Evolutionary conservation across 1,140 invertebrate species (phyloP).

Genomic region (Drosophila nigrodunni): DNA sequence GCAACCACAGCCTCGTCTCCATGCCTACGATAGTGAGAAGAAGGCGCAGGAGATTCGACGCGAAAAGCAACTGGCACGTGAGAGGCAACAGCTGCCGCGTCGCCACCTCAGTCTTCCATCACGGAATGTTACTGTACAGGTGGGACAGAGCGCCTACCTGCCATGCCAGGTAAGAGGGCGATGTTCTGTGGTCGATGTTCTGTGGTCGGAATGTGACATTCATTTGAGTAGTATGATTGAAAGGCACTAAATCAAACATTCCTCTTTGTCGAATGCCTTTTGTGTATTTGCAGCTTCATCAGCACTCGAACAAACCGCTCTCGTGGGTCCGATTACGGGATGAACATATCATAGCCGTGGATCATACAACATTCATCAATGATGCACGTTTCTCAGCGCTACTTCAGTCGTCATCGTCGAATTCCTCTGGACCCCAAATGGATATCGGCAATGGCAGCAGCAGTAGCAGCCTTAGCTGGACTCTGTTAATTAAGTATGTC

Average conservation of each 20-base stretch:
- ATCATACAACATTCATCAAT: slow-evolving; percentile 92
- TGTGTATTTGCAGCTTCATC: slow-evolving; percentile 56
- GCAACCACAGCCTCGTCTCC: slow-evolving; percentile 41
- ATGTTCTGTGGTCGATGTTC: neutral
- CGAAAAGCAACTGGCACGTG: slow-evolving; percentile 69
- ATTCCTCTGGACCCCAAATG: slow-evolving; percentile 13
- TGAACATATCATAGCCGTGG: slow-evolving; percentile 95
- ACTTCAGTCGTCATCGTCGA: slow-evolving; percentile 87
- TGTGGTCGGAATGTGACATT: neutral
- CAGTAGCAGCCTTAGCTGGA: slow-evolving; percentile 92
- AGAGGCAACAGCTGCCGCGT: slow-evolving; percentile 53
- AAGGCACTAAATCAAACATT: slow-evolving; percentile 25
- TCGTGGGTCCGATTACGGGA: slow-evolving; percentile 95
- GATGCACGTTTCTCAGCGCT: slow-evolving; percentile 93
- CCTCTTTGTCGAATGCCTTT: slow-evolving; percentile 8
- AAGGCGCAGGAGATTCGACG: slow-evolving; percentile 64
- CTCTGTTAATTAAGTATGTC: slow-evolving; percentile 90
- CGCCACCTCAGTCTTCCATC: slow-evolving; percentile 64
- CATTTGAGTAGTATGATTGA: slow-evolving; percentile 53
- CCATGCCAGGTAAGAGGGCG: slow-evolving; percentile 90
- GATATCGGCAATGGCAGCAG: slow-evolving; percentile 65
- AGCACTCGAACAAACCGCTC: slow-evolving; percentile 91
- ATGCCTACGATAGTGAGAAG: slow-evolving; percentile 74
- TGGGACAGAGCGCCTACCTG: slow-evolving; percentile 93
- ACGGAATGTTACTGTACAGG: slow-evolving; percentile 91